Conservation (phyloP, 2,888 invertebrate species). For the Eristalinus aeneus region DNA sequence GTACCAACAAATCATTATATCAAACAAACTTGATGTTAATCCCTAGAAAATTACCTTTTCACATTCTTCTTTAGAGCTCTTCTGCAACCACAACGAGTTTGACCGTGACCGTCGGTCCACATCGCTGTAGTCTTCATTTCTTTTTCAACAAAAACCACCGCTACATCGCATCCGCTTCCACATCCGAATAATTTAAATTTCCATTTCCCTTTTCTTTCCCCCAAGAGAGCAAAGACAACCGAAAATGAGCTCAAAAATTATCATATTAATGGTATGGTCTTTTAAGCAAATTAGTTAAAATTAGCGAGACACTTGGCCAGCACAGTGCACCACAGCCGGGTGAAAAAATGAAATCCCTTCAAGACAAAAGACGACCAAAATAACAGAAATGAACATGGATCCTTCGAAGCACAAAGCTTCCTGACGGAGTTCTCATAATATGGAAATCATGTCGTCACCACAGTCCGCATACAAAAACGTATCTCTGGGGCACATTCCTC, state of each 20-base stretch:
- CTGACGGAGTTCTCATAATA: conserved; percentile 36
- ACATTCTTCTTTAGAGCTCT: conserved; percentile 24
- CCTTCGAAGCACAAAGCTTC: conserved; percentile 33
- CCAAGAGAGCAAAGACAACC: conserved; percentile 26
- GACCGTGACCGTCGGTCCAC: conserved; percentile 27
- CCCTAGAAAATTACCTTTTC: conserved; percentile 59
- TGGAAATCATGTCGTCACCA: conserved; percentile 61
- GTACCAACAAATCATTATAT: conserved; percentile 27
- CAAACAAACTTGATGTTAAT: conserved; percentile 44
- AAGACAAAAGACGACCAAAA: conserved; percentile 15
- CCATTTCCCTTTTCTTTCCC: conserved; percentile 42
- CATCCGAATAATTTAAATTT: conserved; percentile 64
- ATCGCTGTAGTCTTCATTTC: conserved; percentile 9
- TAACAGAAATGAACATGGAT: conserved; percentile 19
- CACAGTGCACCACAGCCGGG: conserved; percentile 6
- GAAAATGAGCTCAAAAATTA: conserved; percentile 57
- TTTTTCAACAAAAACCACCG: conserved; percentile 16
- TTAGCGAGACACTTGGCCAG: conserved; percentile 51
- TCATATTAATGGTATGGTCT: conserved; percentile 66
- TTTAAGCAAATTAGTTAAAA: conserved; percentile 68
- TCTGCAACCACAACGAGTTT: not conserved
- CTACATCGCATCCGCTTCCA: conserved; percentile 56
- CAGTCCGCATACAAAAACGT: conserved; percentile 10
- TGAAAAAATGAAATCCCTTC: conserved; percentile 25
- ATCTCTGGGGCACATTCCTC: not conserved